A percentile compares a stretch with the other conserved stretches of the same genome.
Evolutionary conservation across 2,113 vertebrate genomes (phyloP).

Genomic region (Paralichthys olivaceus): DNA sequence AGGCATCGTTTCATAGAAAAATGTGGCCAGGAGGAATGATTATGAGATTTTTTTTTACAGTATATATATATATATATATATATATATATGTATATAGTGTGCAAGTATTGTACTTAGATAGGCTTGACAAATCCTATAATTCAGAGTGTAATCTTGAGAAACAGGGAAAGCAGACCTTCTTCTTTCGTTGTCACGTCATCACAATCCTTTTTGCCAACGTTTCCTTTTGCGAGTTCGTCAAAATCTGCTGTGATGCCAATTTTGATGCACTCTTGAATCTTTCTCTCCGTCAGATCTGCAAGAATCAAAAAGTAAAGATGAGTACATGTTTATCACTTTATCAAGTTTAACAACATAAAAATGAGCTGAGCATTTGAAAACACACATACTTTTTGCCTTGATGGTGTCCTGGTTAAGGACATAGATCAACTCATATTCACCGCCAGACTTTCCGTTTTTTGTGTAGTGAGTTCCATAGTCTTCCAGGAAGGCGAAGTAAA

Average conservation of each 20-base stretch:
- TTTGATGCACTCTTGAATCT: constrained; percentile 83
- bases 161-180: constrained; percentile 68
- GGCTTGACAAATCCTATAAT: neutral
- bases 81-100: no score
- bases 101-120: neutral
- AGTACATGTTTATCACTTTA: neutral
- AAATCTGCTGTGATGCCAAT: constrained; percentile 43
- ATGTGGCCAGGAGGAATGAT: no score
- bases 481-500: constrained; percentile 93
- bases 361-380: neutral
- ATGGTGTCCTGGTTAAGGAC: constrained; percentile 85
- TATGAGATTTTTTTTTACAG: no score
- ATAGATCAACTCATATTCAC: constrained; percentile 90
- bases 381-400: constrained; percentile 75
- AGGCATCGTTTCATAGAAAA: no score
- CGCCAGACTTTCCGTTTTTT: constrained; percentile 85
- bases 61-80: no score
- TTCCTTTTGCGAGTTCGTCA: fast-evolving
- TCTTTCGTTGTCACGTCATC: fast-evolving
- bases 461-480: constrained; percentile 94
- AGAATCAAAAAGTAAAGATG: neutral
- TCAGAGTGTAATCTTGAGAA: neutral
- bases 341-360: neutral
- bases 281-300: constrained; percentile 81
- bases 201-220: constrained; percentile 29